These are phyloP conservation scores for Eutrigla gurnardus DNA, from an alignment of 2,797 vertebrate genomes.

Conservation along the genomic window DNA sequence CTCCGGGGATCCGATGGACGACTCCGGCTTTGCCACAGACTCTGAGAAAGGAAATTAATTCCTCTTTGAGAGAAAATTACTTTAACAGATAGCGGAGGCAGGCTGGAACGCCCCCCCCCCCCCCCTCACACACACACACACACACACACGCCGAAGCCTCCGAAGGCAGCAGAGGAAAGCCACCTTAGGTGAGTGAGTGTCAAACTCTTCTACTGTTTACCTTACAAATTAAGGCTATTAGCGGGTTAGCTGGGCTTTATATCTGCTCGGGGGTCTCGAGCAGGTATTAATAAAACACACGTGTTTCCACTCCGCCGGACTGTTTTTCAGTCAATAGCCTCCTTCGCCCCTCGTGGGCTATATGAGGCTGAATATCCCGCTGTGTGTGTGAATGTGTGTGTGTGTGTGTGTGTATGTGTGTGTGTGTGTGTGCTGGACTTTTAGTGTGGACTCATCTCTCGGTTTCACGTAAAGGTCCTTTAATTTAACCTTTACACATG, in stretches of 20 bases:
- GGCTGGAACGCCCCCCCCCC: constrained; percentile 56
- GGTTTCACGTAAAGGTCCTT: not conserved
- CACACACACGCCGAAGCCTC: constrained; percentile 55
- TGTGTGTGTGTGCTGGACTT: constrained; percentile 18
- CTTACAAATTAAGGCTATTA: constrained; percentile 82
- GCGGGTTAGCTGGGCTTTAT: constrained; percentile 70
- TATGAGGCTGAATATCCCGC: constrained; percentile 38
- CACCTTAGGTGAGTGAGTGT: constrained; percentile 76
- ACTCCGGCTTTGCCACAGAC: constrained; percentile 69
- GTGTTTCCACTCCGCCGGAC: constrained; percentile 73
- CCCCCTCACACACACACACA: constrained; percentile 12
- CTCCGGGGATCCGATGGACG: constrained; percentile 49
- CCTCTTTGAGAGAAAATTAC: constrained; percentile 94
- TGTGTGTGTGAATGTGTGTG: constrained; percentile 18
- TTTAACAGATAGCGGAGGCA: constrained; percentile 91
- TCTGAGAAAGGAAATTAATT: constrained; percentile 92
- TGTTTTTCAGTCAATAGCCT: constrained; percentile 53
- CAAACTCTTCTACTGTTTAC: constrained; percentile 78
- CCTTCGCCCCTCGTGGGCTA: constrained; percentile 42
- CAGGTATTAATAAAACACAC: constrained; percentile 76
- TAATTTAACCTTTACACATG: not conserved
- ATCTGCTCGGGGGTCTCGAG: constrained; percentile 54
- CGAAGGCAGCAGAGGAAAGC: constrained; percentile 65
- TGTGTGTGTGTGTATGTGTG: constrained; percentile 1
- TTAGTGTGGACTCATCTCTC: constrained; percentile 34